Base-by-base conservation (phyloP, 2,113 vertebrate species). In the Pelecanus crispus region DNA sequence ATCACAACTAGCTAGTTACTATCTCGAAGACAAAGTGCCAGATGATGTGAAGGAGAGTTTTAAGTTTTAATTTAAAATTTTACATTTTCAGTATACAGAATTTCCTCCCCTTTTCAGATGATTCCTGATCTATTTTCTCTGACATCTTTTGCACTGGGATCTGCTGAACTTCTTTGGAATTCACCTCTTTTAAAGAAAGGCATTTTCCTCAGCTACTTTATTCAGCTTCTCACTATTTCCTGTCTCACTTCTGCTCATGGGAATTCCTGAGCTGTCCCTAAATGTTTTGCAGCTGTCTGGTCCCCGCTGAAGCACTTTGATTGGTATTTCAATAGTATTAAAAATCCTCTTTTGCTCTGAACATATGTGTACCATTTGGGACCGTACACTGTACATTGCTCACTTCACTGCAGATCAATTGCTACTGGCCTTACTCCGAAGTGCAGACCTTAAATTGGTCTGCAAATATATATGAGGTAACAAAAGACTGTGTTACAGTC, bases 261-360 rank as follows among this genome's bases (percentile, higher is more conserved):
- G 95, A 96, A 95, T 96, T 96, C 92, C 89, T 95, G 70, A 95
- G 78, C 89, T 89, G 94, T 97, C 86, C 96, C 81, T 85, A 91
- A 90, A 95, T 95, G 89, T 92, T 95, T 96, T 96, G 86, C 95
- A 94, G 94, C 94, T 95, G 95, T 77, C 58, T 87, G 42, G 74
- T 97, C 86, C 92, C 66, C 47, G 66, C 84, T 89, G 86, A 85
- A 94, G 62, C 78, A 71, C 89, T 95, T 68, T 90, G 86, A 83
- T 62, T 92, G 84, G 84, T 96, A 88, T 91, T 94, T 91, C 84
- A 90, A 75, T 68, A 95, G 81, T 77, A 84, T 85, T 94, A 88
- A 79, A 90, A 95, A 72, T 82, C 66, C 74, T 94, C 66, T 85
- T 91, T 91, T 89, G 72, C 91, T 68, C 84, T 11, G 44, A 87